Base-by-base conservation (phyloP, 2,888 invertebrate species). In the Drosophila differens region DNA sequence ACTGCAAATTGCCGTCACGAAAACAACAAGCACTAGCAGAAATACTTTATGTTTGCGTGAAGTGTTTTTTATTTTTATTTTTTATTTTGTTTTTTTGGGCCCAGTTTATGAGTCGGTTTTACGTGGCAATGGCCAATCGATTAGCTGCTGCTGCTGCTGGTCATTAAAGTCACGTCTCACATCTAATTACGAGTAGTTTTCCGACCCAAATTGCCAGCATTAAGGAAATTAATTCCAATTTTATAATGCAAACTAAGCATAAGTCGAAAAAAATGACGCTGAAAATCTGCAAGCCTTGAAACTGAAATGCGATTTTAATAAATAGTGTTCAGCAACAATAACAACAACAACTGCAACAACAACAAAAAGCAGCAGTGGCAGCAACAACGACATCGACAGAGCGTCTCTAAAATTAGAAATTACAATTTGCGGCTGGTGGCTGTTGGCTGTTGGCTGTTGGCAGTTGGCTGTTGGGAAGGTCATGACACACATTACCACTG, bases 231-330 rank as follows among this genome's bases (percentile, higher is more conserved):
- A 84, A 81, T 82, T 83, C 76, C 86, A 78, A 72, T 73, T 78
- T 78, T 69, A 65, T 55, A 68, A 70, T 73, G 70, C 73, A 81
- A 70, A 70, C 33, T 57, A 51, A 71, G 64, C 41, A 16, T 35
- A 35, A 72, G 55, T 30, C 52, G 54, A 55, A 59, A 57, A 47
- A 55, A 49, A 37, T n/a, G 30, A 47, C 41, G 55, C 47, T 41
- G 44, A 41, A 65, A 63, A 52, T 63, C 74, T 64, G 74, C 69
- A 65, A 47, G 73, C 64, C 35, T 59, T 49, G 61, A 39, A 61
- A 60, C 51, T 74, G 65, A 83, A 86, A 85, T 82, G 82, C 74
- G 82, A 84, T 84, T 86, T 85, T 84, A 84, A 86, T 86, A 86
- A 82, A 78, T 79, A 80, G 74, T 59, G 39, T 63, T 70, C 67